Evolutionary conservation across 2,797 vertebrate genomes (phyloP).

Genomic region (Cirrhinus molitorella): DNA sequence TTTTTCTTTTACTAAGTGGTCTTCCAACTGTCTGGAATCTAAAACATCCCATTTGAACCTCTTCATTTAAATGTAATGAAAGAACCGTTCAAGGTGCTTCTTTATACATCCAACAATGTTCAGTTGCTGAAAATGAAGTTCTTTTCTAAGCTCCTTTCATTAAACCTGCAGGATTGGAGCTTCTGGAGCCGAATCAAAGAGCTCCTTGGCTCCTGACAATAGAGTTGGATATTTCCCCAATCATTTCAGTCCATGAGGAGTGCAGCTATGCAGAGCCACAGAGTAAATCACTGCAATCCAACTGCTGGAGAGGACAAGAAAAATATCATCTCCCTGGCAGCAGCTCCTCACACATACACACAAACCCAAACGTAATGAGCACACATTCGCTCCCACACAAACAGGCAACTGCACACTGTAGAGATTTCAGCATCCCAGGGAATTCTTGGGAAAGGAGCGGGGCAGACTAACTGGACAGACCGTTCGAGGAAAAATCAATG

Average conservation of each 20-base stretch:
- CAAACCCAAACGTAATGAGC: background rate
- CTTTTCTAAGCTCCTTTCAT: conserved; percentile 22
- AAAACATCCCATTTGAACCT: background rate
- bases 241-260: conserved; percentile 41
- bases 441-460: conserved; percentile 25
- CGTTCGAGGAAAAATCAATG: conserved; percentile 17
- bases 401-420: background rate
- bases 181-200: conserved; percentile 57
- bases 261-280: conserved; percentile 43
- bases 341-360: conserved; percentile 4
- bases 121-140: conserved; percentile 22
- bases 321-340: conserved; percentile 47
- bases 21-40: background rate
- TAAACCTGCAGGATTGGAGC: conserved; percentile 39
- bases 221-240: conserved; percentile 45
- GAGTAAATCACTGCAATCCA: conserved; percentile 51
- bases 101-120: background rate
- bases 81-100: background rate
- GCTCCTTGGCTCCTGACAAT: conserved; percentile 47
- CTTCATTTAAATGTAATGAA: conserved; percentile 5
- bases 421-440: conserved; percentile 41
- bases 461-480: conserved; percentile 43
- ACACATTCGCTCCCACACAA: conserved; percentile 4
- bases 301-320: conserved; percentile 47
- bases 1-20: no score